Evolutionary conservation across 2,888 invertebrate species (phyloP).

Genomic region (Microdon myrmicae): DNA sequence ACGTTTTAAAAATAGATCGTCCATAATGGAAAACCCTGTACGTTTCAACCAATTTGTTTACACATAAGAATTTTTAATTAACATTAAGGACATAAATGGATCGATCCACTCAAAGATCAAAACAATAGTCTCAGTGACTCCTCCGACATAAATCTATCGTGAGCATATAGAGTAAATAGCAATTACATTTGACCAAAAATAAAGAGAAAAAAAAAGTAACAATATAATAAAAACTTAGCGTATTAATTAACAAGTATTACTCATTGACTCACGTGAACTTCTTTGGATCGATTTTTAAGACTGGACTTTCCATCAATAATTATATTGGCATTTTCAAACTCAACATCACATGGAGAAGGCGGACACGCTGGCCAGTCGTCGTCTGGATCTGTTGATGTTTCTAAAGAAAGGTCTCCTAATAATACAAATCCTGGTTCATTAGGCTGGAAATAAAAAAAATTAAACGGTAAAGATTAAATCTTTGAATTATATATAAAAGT

Average conservation of each 20-base stretch:
- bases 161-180: background rate
- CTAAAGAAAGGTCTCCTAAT: constrained; percentile 71
- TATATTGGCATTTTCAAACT: constrained; percentile 87
- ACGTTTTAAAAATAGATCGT: no score
- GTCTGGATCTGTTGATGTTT: constrained; percentile 73
- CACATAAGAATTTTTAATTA: no score
- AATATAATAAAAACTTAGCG: background rate
- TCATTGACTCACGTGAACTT: constrained; percentile 61
- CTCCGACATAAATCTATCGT: no score
- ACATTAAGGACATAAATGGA: no score
- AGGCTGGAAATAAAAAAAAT: constrained; percentile 67
- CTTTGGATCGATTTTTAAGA: constrained; percentile 72
- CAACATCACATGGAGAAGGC: constrained; percentile 84
- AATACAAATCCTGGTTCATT: constrained; percentile 74
- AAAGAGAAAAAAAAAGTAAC: no score
- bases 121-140: no score
- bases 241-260: background rate
- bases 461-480: no score
- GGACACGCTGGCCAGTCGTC: constrained; percentile 72
- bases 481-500: constrained; percentile 1
- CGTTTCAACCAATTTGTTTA: no score
- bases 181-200: background rate
- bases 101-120: no score
- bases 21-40: no score
- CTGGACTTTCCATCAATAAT: constrained; percentile 91